Base-by-base conservation (phyloP, 2,113 vertebrate genomes). In the Aegotheles bennettii region DNA sequence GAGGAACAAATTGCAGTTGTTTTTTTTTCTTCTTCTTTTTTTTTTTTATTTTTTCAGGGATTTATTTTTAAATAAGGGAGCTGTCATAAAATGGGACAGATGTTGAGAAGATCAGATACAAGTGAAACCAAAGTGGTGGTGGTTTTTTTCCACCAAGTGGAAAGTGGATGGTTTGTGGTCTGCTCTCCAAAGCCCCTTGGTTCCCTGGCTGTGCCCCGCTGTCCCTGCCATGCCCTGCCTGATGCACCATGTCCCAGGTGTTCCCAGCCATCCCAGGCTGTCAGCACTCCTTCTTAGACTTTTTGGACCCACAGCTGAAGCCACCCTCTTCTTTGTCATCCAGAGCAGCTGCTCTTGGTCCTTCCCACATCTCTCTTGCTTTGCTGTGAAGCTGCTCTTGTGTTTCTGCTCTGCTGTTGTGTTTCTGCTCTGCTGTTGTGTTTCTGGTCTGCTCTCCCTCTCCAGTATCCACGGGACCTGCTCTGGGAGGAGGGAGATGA, bases 1-100 rank as follows among this genome's bases (percentile, higher is more conserved):
- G 79, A 96, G 80, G 93, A 96, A 92, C 92, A 96, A 96, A 96
- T 96, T 95, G 92, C 79, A 81, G 69, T 89, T 79, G 53, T 85
- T 48, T 54, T 65, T 63, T 43, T 15, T 11, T 13, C 8, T n/a
- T 4, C 17, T 14, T 5, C 3, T 5, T 9, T 12, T 7, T 2
- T 5, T 7, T 3, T 15, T 57, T 28, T 35, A 18, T 18, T 8
- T 15, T 7, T 5, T 9, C 18, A 25, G 84, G 36, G 82, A 94
- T 94, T 94, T 94, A 84, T 95, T 96, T 94, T 93, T 85, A 93
- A 94, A 86, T 79, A 78, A 95, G 71, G 76, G 76, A 92, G 76
- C 89, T 93, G 47, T 84, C 82, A 74, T 87, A 74, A 94, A 91
- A 38, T 67, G 82, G 76, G 76, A 73, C 61, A 89, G 94, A 79